A percentile compares a stretch with the other conserved stretches of the same genome.
Conservation (phyloP, 2,797 vertebrate species). For the Antennarius maculatus region DNA sequence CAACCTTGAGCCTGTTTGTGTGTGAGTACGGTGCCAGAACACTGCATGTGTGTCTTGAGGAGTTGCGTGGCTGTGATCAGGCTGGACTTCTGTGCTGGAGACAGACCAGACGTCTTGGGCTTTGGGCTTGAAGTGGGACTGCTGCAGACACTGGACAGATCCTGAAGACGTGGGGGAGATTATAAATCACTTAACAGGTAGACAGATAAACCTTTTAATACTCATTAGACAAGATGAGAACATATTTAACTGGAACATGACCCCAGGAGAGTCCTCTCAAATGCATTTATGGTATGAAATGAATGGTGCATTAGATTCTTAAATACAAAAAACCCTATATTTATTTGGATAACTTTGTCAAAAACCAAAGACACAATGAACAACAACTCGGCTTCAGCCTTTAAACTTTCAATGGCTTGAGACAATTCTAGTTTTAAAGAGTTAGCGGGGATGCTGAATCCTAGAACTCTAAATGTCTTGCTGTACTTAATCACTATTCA, state of each 20-base stretch:
- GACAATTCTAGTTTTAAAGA: too few species aligned
- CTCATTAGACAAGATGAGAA: background rate
- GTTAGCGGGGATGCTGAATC: background rate
- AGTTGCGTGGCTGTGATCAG: constrained; percentile 88
- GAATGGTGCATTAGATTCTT: background rate
- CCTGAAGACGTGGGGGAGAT: constrained; percentile 73
- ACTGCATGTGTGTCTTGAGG: constrained; percentile 91
- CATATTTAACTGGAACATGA: background rate
- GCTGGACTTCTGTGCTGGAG: constrained; percentile 90
- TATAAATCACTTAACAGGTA: background rate
- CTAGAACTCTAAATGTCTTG: background rate
- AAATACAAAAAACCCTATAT: background rate
- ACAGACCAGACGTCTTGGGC: constrained; percentile 86
- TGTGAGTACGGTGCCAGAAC: constrained; percentile 86
- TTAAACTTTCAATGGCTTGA: too few species aligned
- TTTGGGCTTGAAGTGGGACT: constrained; percentile 97
- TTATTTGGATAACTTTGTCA: background rate
- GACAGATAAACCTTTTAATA: background rate
- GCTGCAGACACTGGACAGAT: constrained; percentile 96
- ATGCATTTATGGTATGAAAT: background rate
- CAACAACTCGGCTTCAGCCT: background rate
- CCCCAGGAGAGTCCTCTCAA: background rate
- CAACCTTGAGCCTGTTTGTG: constrained; percentile 96
- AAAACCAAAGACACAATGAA: background rate
- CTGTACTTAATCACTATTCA: background rate